These are phyloP conservation scores for Coryphaenoides rupestris DNA, from an alignment of 2,113 vertebrate genomes.

Conservation along the genomic window DNA sequence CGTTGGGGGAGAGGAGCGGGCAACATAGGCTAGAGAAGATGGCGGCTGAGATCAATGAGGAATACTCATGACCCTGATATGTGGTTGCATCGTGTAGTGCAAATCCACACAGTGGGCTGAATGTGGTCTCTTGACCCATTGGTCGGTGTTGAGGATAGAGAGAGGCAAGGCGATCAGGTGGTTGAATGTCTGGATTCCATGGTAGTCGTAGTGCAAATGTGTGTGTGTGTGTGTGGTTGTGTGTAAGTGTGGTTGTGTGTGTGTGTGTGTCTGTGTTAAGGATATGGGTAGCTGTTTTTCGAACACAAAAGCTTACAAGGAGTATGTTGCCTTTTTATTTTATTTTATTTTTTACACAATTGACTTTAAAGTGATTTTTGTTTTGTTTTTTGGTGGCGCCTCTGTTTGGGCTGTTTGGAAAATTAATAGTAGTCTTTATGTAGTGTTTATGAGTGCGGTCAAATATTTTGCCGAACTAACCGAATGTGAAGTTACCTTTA, in stretches of 20 bases:
- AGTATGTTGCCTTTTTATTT: slow-evolving; percentile 41
- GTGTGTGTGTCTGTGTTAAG: slow-evolving; percentile 34
- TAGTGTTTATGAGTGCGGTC: slow-evolving; percentile 51
- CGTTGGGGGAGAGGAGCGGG: too few species aligned
- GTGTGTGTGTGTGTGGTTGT: slow-evolving; percentile 43
- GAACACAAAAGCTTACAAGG: slow-evolving; percentile 41
- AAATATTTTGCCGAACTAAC: slow-evolving; percentile 55
- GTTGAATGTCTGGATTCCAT: slow-evolving; percentile 18
- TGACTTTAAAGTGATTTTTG: slow-evolving; percentile 42
- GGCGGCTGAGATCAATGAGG: too few species aligned
- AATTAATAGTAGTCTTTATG: too few species aligned
- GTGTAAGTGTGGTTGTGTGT: slow-evolving; percentile 35
- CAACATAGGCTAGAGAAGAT: too few species aligned
- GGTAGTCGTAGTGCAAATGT: slow-evolving; percentile 39
- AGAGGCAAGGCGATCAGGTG: slow-evolving; percentile 23
- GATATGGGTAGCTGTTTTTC: slow-evolving; percentile 37
- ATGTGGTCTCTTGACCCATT: slow-evolving; percentile 30
- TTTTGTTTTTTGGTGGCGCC: slow-evolving; percentile 46
- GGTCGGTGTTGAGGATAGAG: slow-evolving; percentile 16
- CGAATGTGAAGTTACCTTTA: slow-evolving; percentile 61
- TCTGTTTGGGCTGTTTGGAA: slow-evolving; percentile 40
- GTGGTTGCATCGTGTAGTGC: too few species aligned
- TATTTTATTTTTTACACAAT: neutral
- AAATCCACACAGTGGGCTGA: slow-evolving; percentile 7
- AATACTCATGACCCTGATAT: too few species aligned